Conservation (phyloP, 2,113 vertebrate genomes). For the Ophiodon elongatus region DNA sequence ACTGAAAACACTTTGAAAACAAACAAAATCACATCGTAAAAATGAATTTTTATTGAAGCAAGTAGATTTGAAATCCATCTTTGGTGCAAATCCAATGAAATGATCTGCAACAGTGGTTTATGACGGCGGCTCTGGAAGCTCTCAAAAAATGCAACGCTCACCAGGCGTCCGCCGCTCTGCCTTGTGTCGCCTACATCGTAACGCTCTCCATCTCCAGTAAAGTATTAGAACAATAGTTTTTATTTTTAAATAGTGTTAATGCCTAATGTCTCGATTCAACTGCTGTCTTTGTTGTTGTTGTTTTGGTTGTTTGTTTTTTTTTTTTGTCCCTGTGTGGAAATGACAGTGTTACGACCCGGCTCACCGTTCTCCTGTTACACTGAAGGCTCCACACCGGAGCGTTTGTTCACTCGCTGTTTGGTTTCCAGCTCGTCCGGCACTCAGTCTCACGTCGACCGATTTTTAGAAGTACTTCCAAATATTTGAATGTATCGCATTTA, state of each 20-base stretch:
- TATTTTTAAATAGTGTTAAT: conserved; percentile 57
- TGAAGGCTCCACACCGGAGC: background rate
- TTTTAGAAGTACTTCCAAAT: conserved; percentile 3
- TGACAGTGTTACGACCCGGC: conserved; percentile 49
- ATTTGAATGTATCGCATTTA: conserved; percentile 59
- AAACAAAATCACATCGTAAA: background rate
- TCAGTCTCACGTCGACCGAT: background rate
- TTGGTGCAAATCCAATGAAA: background rate
- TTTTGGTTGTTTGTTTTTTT: background rate
- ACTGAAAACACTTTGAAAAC: background rate
- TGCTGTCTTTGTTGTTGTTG: conserved; percentile 18
- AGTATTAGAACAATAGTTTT: conserved; percentile 58
- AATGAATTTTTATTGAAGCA: background rate
- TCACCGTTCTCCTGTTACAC: conserved; percentile 20
- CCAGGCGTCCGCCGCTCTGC: conserved; percentile 10
- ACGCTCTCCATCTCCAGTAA: conserved; percentile 37
- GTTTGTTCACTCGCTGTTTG: conserved; percentile 6
- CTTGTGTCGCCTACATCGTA: conserved; percentile 50
- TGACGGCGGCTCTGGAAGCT: background rate
- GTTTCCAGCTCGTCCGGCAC: background rate
- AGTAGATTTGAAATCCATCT: background rate
- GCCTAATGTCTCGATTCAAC: conserved; percentile 45
- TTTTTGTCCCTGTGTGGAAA: background rate
- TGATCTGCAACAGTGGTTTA: background rate
- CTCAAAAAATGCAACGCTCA: too few species aligned